These are phyloP conservation scores for Eurytoma californica DNA, from an alignment of 2,888 invertebrate species.

Conservation along the genomic window DNA sequence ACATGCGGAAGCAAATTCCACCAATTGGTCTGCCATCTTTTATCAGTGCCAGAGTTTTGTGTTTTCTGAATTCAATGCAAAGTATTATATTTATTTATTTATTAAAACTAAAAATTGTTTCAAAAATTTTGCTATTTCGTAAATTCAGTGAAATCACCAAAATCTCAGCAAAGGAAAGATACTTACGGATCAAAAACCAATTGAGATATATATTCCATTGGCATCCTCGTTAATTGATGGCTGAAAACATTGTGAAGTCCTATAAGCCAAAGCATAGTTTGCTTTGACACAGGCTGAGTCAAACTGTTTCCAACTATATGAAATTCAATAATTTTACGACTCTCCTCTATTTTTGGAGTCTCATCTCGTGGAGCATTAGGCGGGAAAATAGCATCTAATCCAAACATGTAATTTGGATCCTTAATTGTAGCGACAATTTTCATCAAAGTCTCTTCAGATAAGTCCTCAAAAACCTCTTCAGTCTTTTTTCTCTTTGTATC, in stretches of 20 bases:
- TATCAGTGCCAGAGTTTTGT: constrained; percentile 92
- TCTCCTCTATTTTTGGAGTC: constrained; percentile 92
- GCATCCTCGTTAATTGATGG: constrained; percentile 97
- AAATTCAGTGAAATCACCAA: constrained; percentile 1
- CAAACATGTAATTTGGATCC: constrained; percentile 89
- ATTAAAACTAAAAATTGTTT: background rate
- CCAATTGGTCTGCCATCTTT: constrained; percentile 96
- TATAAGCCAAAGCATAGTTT: constrained; percentile 95
- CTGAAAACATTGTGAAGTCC: constrained; percentile 96
- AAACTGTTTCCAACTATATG: constrained; percentile 96
- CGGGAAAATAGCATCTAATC: constrained; percentile 88
- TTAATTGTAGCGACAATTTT: constrained; percentile 89
- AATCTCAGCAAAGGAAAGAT: constrained; percentile 32
- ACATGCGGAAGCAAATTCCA: constrained; percentile 97
- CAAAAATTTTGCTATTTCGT: background rate
- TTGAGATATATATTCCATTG: constrained; percentile 96
- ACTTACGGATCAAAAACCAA: constrained; percentile 94
- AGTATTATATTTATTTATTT: background rate
- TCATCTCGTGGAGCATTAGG: constrained; percentile 93
- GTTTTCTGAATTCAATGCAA: constrained; percentile 80
- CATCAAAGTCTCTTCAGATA: constrained; percentile 86
- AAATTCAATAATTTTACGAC: constrained; percentile 91
- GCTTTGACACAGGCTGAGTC: constrained; percentile 89
- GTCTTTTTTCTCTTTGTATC: constrained; percentile 69
- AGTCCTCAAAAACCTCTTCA: constrained; percentile 82